Evolutionary conservation across 2,113 vertebrate genomes (phyloP), one percentile per base, ranked within the genome.

Genomic region (Hipposideros armiger): DNA sequence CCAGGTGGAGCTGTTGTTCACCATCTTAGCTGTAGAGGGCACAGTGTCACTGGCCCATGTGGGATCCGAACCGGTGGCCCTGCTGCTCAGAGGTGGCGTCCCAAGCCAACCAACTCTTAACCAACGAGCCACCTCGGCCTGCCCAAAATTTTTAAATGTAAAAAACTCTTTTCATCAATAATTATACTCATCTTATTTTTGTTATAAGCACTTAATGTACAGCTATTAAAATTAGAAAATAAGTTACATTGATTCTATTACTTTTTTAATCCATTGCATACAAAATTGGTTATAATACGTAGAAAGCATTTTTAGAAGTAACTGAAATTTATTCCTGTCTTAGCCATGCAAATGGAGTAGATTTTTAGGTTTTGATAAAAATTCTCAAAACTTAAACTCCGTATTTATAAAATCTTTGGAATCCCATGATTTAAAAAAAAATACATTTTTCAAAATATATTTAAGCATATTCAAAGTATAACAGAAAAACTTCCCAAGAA

Each of bases 301-400:
- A 78, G 56, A 78, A 95, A 94, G 72, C 24, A 73, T 7, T 72
- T 40, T 80, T 45, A 81, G 54, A 58, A 62, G 20, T 80, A 72
- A 47, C 4, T 92, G 50, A 89, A 56, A 92, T 86, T 58, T 28
- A 80, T 62, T 94, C 28, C 16, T 81, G 20, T 47, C 60, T 58
- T 56, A 88, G 60, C 66, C 22, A 86, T 42, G 13, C 2, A n/a
- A 85, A 87, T 72, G 19, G 26, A 52, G 20, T 62, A 84, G 72
- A 64, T 54, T 93, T 94, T 93, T 81, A 81, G 40, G 4, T 67
- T 93, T 20, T 81, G 30, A 87, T 84, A 52, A 93, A 94, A 91
- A 62, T 47, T 58, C 30, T 91, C 30, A 84, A 96, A 92, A 62
- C 30, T 20, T 67, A 86, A 84, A 78, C 62, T 90, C 52, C 78